Percentiles rank a stretch among this genome's conserved stretches.
These are phyloP conservation scores for Drosophila fulvimacula DNA, from an alignment of 2,888 invertebrate genomes.

Conservation along the genomic window DNA sequence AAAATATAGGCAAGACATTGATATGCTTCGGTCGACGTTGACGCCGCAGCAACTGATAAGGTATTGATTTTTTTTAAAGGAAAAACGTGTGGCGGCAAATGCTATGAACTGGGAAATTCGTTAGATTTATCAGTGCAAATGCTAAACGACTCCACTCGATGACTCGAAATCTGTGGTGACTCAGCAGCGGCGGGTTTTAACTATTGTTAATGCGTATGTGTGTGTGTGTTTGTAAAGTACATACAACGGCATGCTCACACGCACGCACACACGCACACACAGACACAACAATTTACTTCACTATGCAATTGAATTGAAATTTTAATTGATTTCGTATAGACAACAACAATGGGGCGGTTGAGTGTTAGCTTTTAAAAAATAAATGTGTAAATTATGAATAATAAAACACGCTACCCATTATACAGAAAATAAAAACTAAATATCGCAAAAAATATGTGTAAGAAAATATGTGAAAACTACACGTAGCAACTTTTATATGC, in stretches of 20 bases:
- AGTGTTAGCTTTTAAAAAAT: slow-evolving; percentile 51
- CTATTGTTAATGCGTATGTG: slow-evolving; percentile 11
- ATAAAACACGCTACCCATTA: background rate
- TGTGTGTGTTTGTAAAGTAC: slow-evolving; percentile 15
- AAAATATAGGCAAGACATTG: slow-evolving; percentile 10
- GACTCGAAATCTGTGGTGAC: slow-evolving; percentile 55
- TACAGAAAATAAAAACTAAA: slow-evolving; percentile 15
- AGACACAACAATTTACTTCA: slow-evolving; percentile 6
- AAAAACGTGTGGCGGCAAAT: slow-evolving; percentile 46
- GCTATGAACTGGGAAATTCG: slow-evolving; percentile 13
- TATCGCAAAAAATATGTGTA: slow-evolving; percentile 36
- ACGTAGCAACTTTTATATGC: slow-evolving; percentile 75
- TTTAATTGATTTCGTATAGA: slow-evolving; percentile 50
- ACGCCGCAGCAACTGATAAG: slow-evolving; percentile 59
- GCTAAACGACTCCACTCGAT: slow-evolving; percentile 15
- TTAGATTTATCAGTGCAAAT: slow-evolving; percentile 40
- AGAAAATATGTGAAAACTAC: slow-evolving; percentile 67
- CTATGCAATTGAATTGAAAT: slow-evolving; percentile 45
- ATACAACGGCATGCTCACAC: background rate
- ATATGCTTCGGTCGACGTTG: slow-evolving; percentile 15
- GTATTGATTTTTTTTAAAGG: slow-evolving; percentile 61
- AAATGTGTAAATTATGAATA: slow-evolving; percentile 12
- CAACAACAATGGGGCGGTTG: slow-evolving; percentile 16
- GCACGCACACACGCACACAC: slow-evolving; percentile 6
- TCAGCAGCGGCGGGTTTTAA: slow-evolving; percentile 43